Base-by-base conservation (phyloP, 2,797 vertebrate genomes). In the Spea hammondii region DNA sequence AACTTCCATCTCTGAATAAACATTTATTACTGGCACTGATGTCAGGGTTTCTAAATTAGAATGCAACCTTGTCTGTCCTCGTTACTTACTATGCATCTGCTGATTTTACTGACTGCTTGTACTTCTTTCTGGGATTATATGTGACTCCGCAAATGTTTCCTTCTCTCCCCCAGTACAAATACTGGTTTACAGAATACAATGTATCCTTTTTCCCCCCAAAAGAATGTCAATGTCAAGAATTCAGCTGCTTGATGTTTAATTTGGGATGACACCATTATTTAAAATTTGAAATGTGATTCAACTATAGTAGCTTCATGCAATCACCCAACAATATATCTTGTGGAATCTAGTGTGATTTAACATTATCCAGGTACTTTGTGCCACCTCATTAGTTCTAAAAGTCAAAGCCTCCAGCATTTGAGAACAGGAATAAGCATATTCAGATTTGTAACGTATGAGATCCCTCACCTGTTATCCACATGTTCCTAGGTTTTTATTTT, bases 371-470 rank as follows among this genome's bases (percentile, higher is more conserved):
- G 79, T 77, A 74, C 75, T 82, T 82, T 77, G 74, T 82, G 64
- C 70, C 79, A 82, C 79, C 79, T 82, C 79, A 82, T 82, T 82
- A 82, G 79, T 82, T 77, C 73, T 77, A 65, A 82, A 77, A 77
- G 74, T 77, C 70, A 82, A 82, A 82, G 79, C 79, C 79, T 73
- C 12, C 48, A 73, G 70, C 74, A 77, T 76, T 76, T 77, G 64
- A 81, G 74, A 77, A 72, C 17, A 69, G 69, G 51, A 54, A 81
- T 77, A 54, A 82, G 75, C 72, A 77, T 82, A 82, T 82, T 82
- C 70, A 82, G 65, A 77, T 82, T 67, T 72, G 53, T 67, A 6
- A 73, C 53, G 66, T 76, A 32, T 64, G 76, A 77, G 60, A 59
- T 77, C 47, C 65, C 45, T 77, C 64, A 14, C 11, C 48, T 65